Evolutionary conservation across 2,888 invertebrate genomes (phyloP).

Genomic region (Lasioglossum calceatum): DNA sequence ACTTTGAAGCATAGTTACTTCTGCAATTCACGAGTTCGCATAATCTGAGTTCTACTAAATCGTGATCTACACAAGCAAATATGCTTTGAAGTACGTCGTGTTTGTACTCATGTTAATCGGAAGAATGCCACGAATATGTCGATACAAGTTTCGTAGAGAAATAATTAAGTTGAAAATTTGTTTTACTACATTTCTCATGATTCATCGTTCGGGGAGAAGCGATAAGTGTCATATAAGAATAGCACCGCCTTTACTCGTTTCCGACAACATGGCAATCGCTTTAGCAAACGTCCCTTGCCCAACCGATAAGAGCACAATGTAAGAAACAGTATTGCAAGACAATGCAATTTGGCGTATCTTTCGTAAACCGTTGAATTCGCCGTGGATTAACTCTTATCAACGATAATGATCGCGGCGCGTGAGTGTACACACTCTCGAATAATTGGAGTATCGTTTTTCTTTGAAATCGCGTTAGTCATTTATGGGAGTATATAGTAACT

Average conservation of each 20-base stretch:
- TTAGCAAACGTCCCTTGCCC: neutral
- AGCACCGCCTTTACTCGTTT: neutral
- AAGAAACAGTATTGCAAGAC: neutral
- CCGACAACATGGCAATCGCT: neutral
- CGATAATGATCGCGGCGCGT: neutral
- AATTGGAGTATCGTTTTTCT: slow-evolving; percentile 10
- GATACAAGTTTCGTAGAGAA: neutral
- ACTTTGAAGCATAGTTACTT: neutral
- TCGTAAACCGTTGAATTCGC: neutral
- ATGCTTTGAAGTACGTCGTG: neutral
- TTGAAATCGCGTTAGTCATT: slow-evolving; percentile 12
- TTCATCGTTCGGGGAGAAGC: neutral
- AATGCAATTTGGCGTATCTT: neutral
- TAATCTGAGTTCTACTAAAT: too few relatives aligned
- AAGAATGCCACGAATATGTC: neutral
- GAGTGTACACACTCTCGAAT: neutral
- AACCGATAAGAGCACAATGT: neutral
- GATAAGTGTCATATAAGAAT: neutral
- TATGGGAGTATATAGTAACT: neutral
- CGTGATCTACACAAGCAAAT: neutral
- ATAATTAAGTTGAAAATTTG: neutral
- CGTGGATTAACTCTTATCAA: neutral
- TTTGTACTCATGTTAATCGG: neutral
- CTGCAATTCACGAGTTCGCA: neutral
- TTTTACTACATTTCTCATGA: neutral